A percentile compares a stretch with the other conserved stretches of the same genome.
phyloP scores from a whole-genome alignment of 2,888 invertebrate species.

The Leptothorax acervorum region DNA sequence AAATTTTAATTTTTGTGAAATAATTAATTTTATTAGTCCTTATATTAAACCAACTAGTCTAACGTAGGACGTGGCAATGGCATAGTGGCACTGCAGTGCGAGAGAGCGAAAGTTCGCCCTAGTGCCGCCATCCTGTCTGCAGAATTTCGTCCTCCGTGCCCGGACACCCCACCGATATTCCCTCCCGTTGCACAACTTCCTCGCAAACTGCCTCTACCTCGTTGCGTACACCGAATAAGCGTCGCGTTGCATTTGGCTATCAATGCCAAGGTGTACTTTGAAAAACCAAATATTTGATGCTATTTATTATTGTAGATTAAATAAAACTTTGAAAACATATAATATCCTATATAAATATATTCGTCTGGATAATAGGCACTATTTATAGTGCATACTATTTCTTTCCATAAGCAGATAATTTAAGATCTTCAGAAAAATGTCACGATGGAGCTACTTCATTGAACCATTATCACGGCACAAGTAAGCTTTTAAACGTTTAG shows the following conservation, averaged over 20 bases:
- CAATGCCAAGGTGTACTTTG: not conserved
- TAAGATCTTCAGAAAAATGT: not conserved
- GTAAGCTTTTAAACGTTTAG: constrained; percentile 15
- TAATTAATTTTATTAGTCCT: not conserved
- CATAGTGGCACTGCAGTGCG: constrained; percentile 72
- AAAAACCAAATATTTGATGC: not conserved
- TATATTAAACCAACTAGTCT: constrained; percentile 16
- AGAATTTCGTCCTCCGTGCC: constrained; percentile 72
- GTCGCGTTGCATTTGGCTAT: constrained; percentile 20
- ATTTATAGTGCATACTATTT: not conserved
- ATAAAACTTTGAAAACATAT: not conserved
- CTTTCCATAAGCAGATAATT: not conserved
- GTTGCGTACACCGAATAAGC: constrained; percentile 24
- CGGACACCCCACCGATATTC: constrained; percentile 65
- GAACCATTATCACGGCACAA: not conserved
- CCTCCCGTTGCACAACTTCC: constrained; percentile 59
- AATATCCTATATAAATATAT: not conserved
- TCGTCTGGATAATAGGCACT: not conserved
- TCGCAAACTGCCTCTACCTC: constrained; percentile 24
- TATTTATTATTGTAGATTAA: not conserved
- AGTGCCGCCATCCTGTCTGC: constrained; percentile 83
- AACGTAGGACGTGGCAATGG: constrained; percentile 71
- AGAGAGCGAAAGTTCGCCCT: constrained; percentile 83
- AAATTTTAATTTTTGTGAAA: not conserved
- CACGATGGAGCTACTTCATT: not conserved